Percentiles rank a stretch among this genome's conserved stretches.
Conservation (phyloP, 1,140 invertebrate species). For the Phthorimaea operculella region DNA sequence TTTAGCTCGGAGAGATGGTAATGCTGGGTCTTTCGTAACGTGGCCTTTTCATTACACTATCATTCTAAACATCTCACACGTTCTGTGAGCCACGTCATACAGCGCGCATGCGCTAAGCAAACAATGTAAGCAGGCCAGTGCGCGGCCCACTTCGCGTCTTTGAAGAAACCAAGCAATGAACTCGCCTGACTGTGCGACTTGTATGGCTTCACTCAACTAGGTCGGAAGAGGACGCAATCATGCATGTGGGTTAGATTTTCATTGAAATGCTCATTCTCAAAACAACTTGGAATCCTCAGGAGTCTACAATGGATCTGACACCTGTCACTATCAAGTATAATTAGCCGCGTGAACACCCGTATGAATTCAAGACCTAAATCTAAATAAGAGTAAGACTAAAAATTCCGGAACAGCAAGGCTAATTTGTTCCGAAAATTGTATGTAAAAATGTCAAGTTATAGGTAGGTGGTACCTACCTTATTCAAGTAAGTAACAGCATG, state of each 20-base stretch:
- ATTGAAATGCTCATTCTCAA: neutral
- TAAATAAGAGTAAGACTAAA: too few species aligned
- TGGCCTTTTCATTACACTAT: constrained; percentile 4
- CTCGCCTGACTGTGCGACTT: neutral
- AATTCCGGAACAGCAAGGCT: too few species aligned
- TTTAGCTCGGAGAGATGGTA: neutral
- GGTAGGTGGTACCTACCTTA: too few species aligned
- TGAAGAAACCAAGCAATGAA: neutral
- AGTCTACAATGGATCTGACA: too few species aligned
- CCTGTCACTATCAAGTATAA: too few species aligned
- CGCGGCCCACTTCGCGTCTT: constrained; percentile 3
- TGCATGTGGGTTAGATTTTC: neutral
- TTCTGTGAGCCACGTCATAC: constrained; percentile 3
- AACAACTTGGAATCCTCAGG: too few species aligned
- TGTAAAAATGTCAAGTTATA: too few species aligned
- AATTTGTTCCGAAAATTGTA: too few species aligned
- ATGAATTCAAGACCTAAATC: too few species aligned
- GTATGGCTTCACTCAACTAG: constrained; percentile 4
- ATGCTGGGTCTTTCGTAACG: neutral
- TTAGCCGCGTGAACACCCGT: too few species aligned
- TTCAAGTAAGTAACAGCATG: too few species aligned
- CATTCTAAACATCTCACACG: constrained; percentile 6
- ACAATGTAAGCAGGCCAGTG: constrained; percentile 6
- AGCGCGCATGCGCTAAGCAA: constrained; percentile 5
- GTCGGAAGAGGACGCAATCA: neutral